Conservation (phyloP, 1,140 invertebrate species). For the Lanistes nyassanus region DNA sequence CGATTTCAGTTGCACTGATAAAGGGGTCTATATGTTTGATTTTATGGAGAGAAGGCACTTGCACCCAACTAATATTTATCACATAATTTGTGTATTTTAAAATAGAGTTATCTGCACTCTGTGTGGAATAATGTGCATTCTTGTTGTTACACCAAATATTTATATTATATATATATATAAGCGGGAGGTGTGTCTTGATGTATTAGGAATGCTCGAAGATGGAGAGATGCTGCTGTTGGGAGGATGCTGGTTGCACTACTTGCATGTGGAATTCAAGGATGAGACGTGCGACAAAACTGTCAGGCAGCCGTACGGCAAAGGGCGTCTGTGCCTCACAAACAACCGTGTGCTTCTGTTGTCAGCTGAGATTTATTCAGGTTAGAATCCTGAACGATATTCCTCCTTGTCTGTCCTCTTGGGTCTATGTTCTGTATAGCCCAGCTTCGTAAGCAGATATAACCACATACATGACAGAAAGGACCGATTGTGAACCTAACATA, state of each 20-base stretch:
- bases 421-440: no score
- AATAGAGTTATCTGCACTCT: no score
- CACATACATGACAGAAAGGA: no score
- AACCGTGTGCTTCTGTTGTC: constrained; percentile 51
- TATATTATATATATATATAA: background rate
- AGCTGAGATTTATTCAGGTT: constrained; percentile 48
- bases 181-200: background rate
- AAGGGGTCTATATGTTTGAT: background rate
- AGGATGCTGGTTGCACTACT: constrained; percentile 33
- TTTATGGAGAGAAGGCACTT: background rate
- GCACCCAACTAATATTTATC: background rate
- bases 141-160: background rate
- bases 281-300: constrained; percentile 32
- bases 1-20: background rate
- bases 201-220: constrained; percentile 49
- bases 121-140: no score
- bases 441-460: no score
- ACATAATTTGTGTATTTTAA: background rate
- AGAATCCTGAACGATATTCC: no score
- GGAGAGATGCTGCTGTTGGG: constrained; percentile 31
- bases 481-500: no score
- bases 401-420: no score
- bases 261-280: constrained; percentile 37
- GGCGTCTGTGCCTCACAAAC: constrained; percentile 51
- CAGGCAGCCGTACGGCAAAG: constrained; percentile 47